These are phyloP conservation scores for Passer montanus DNA, from an alignment of 2,113 vertebrate genomes.

Conservation along the genomic window DNA sequence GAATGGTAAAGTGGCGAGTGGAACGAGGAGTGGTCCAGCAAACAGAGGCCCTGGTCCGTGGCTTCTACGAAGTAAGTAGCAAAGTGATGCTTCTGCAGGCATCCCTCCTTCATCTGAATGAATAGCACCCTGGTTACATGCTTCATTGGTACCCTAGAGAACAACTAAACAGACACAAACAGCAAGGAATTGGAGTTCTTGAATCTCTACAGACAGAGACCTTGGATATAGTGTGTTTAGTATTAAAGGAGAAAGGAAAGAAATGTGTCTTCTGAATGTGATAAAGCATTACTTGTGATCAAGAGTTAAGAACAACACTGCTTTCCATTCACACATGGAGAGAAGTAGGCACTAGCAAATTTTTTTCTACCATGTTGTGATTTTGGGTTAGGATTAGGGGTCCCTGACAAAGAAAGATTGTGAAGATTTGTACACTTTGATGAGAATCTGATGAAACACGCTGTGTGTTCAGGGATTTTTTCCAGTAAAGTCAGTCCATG, in stretches of 20 bases:
- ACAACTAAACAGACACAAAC: background rate
- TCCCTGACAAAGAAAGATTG: background rate
- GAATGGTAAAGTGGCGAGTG: constrained; percentile 97
- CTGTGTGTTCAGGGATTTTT: background rate
- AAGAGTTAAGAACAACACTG: background rate
- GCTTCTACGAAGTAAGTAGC: constrained; percentile 93
- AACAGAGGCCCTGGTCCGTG: constrained; percentile 92
- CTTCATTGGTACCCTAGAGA: background rate
- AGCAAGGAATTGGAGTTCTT: background rate
- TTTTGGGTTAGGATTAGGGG: background rate
- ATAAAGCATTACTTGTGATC: background rate
- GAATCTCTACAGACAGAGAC: background rate
- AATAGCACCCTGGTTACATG: background rate
- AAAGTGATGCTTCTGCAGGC: background rate
- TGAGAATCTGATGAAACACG: background rate
- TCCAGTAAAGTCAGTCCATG: background rate
- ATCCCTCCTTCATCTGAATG: background rate
- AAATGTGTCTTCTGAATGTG: background rate
- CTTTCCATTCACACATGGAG: background rate
- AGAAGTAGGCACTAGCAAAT: background rate
- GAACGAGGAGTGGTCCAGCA: constrained; percentile 93
- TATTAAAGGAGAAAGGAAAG: background rate
- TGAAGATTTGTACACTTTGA: background rate
- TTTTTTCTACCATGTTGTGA: background rate
- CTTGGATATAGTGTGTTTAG: background rate